Conservation (phyloP, 2,113 vertebrate species). For the Tragelaphus strepsiceros region DNA sequence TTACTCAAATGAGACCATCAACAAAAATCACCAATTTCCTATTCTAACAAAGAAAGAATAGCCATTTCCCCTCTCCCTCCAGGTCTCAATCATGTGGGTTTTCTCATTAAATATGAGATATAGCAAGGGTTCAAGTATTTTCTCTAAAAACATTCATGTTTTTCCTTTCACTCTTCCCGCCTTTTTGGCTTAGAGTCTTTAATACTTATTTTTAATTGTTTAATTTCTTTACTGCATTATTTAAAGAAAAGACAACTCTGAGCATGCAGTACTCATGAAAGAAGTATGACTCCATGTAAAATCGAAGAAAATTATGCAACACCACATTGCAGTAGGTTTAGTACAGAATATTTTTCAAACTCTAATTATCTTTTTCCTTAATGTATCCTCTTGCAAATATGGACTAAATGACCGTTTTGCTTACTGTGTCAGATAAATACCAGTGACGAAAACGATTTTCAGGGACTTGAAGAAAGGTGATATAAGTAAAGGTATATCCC, state of each 20-base stretch:
- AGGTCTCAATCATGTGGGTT: background rate
- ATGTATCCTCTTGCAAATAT: background rate
- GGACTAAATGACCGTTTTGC: slow-evolving; percentile 7
- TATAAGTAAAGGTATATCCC: background rate
- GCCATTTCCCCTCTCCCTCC: background rate
- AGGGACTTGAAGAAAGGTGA: background rate
- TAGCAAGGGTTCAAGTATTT: background rate
- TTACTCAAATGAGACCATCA: slow-evolving; percentile 13
- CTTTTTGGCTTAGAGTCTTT: slow-evolving; percentile 11
- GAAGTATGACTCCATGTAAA: slow-evolving; percentile 15
- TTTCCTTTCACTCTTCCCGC: background rate
- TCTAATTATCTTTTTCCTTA: slow-evolving; percentile 15
- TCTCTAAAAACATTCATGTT: background rate
- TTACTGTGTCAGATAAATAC: slow-evolving; percentile 18
- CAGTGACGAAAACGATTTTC: slow-evolving; percentile 21
- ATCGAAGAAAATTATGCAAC: background rate
- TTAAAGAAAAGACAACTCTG: slow-evolving; percentile 53
- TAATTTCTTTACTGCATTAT: slow-evolving; percentile 63
- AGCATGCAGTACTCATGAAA: slow-evolving; percentile 6
- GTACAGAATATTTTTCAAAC: background rate
- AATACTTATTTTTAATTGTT: slow-evolving; percentile 54
- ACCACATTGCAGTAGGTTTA: background rate
- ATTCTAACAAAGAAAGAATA: background rate
- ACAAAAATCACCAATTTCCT: slow-evolving; percentile 5
- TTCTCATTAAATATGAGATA: background rate